Conservation (phyloP, 2,797 vertebrate genomes). For the Bovichtus variegatus region DNA sequence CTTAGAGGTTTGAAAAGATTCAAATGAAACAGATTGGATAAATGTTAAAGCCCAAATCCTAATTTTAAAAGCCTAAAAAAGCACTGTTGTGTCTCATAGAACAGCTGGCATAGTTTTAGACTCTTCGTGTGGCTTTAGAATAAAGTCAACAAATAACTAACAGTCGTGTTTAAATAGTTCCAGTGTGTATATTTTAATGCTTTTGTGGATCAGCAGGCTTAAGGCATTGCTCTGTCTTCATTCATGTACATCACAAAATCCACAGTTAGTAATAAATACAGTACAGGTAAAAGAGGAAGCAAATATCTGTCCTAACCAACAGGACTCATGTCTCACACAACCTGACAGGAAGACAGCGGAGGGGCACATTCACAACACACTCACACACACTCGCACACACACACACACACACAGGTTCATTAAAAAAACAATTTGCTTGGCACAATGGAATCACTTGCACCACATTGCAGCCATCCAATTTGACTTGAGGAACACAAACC, state of each 20-base stretch:
- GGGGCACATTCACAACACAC: constrained; percentile 65
- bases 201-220: constrained; percentile 83
- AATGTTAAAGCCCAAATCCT: neutral
- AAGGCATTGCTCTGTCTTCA: constrained; percentile 78
- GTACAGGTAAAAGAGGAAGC: constrained; percentile 70
- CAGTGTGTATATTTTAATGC: constrained; percentile 85
- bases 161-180: constrained; percentile 69
- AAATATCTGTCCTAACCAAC: constrained; percentile 59
- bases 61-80: neutral
- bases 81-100: neutral
- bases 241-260: constrained; percentile 68
- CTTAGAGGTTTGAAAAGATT: neutral
- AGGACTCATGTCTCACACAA: constrained; percentile 55
- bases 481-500: constrained; percentile 31
- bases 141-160: neutral
- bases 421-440: constrained; percentile 23
- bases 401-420: constrained; percentile 28
- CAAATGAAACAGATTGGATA: neutral
- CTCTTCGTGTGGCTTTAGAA: neutral
- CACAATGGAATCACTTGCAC: constrained; percentile 43
- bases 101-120: neutral
- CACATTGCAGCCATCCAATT: constrained; percentile 29
- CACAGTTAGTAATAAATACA: constrained; percentile 81
- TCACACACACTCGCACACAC: constrained; percentile 24
- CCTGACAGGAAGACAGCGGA: constrained; percentile 61